phyloP scores from a whole-genome alignment of 2,113 vertebrate species.

The Lathamus discolor region DNA sequence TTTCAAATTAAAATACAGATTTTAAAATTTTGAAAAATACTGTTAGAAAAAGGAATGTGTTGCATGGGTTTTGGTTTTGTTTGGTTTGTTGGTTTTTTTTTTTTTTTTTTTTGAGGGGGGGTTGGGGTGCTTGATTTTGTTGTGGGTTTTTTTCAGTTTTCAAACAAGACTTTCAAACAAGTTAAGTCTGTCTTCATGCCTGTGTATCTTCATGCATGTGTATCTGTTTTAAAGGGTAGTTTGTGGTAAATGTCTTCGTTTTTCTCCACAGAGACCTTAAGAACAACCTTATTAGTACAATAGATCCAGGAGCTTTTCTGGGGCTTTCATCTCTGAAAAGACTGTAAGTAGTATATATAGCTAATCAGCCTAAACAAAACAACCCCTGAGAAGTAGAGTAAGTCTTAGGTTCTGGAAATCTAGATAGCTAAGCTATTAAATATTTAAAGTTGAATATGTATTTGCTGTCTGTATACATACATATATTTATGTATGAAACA shows the following conservation, averaged over 20 bases:
- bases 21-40: neutral
- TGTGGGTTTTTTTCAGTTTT: neutral
- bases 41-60: neutral
- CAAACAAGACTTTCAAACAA: neutral
- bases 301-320: slow-evolving; percentile 92
- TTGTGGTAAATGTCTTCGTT: neutral
- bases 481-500: neutral
- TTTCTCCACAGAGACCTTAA: slow-evolving; percentile 86
- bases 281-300: slow-evolving; percentile 92
- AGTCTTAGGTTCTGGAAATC: neutral
- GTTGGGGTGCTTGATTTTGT: too few relatives aligned
- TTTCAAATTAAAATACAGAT: neutral
- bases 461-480: neutral
- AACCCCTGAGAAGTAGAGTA: neutral
- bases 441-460: neutral
- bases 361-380: neutral
- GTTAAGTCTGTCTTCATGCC: neutral
- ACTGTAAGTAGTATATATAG: slow-evolving; percentile 85
- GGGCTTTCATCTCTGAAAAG: slow-evolving; percentile 89
- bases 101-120: neutral
- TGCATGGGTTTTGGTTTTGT: neutral
- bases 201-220: neutral
- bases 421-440: neutral
- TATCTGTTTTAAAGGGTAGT: neutral
- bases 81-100: neutral